Conservation (phyloP, 2,888 invertebrate species). For the Atethmia centrago region DNA sequence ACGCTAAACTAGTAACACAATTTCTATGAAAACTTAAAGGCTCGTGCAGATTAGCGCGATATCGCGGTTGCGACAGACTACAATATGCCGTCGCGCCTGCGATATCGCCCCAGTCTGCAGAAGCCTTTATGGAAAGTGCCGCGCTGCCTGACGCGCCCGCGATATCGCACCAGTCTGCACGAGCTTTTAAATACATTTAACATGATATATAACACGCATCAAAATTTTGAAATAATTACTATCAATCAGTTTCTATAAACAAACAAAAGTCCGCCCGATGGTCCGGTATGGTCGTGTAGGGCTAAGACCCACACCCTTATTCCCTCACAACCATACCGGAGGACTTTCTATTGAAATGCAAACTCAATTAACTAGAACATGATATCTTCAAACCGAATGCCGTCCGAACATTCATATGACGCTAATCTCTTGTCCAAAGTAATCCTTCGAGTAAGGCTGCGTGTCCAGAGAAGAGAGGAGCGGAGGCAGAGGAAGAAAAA, state of each 20-base stretch:
- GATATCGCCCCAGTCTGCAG: too few species aligned
- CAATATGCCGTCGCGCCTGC: too few species aligned
- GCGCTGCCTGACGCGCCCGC: too few species aligned
- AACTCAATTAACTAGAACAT: constrained; percentile 55
- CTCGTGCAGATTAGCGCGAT: too few species aligned
- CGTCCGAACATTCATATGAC: constrained; percentile 52
- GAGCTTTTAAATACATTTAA: too few species aligned
- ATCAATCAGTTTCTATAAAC: background rate
- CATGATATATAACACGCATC: background rate
- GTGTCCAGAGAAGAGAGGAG: background rate
- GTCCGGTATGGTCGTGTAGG: background rate
- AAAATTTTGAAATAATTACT: background rate
- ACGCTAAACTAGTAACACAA: too few species aligned
- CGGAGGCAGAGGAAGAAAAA: background rate
- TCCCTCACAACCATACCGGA: background rate
- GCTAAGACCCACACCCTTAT: background rate
- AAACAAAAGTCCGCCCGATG: background rate
- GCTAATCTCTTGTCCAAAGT: constrained; percentile 71
- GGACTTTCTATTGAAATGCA: constrained; percentile 43
- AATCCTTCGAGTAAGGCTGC: constrained; percentile 68
- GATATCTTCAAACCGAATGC: constrained; percentile 52
- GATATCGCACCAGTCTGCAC: too few species aligned
- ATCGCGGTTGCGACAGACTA: too few species aligned
- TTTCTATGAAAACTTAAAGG: too few species aligned
- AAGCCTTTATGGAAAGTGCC: too few species aligned